Base-by-base conservation (phyloP, 2,797 vertebrate species). In the Calcarius lapponicus region DNA sequence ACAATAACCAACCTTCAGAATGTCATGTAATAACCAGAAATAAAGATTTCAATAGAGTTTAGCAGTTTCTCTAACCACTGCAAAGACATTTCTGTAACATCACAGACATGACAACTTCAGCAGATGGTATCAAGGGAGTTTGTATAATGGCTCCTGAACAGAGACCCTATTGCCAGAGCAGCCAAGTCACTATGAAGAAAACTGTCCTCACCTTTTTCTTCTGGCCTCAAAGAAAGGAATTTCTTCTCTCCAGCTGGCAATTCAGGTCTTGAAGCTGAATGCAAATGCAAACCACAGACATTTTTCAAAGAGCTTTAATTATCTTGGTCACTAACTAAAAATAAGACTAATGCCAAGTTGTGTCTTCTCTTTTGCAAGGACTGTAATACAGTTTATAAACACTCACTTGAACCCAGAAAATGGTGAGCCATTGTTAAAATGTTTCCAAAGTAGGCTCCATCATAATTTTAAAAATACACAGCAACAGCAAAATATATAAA, bases 201-300 rank as follows among this genome's bases (percentile, higher is more conserved):
- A 75, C 2, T 5, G 20, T 20, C 58, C 97, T 97, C 95, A 99
- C 99, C 99, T 98, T 97, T 99, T 95, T 99, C 99, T 87, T 99
- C 99, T 61, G 97, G 36, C 81, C 97, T 98, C 91, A 92, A 40
- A 86, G 96, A 60, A 91, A 97, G 92, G 58, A 98, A 98, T 86
- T 98, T 99, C 97, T 98, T 99, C 94, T 99, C 99, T 57, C 94
- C 92, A 81, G 95, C 58, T 47, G 98, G 96, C 83, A 98, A 92
- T n/a, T 99, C 99, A 32, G 98, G 98, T 95, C 98, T 99, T 85
- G 95, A 97, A 96, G 96, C 99, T 99, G 95, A 69, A 81, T 16
- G 8, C 5, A 69, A 92, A 88, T 82, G 51, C 31, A 94, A 94
- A 78, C 8, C 54, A 70, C 5, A 87, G 56, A 73, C 11, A 61